Percentiles rank a stretch among this genome's conserved stretches.
Evolutionary conservation across 2,888 invertebrate species (phyloP).

Genomic region (Hedya salicella): DNA sequence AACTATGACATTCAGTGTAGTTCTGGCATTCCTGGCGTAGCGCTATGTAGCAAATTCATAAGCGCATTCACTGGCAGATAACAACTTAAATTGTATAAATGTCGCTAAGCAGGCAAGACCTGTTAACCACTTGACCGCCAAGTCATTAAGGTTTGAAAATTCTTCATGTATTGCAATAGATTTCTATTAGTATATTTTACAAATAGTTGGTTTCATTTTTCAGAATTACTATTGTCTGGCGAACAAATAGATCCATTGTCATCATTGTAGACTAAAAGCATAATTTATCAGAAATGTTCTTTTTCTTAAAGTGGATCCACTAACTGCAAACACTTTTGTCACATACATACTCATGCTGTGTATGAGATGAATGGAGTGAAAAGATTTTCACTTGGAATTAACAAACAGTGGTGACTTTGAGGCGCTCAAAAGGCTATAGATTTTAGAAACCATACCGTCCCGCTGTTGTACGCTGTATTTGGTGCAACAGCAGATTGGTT

Average conservation of each 20-base stretch:
- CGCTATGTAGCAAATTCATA: constrained; percentile 26
- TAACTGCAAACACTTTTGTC: too few species aligned
- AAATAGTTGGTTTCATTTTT: too few species aligned
- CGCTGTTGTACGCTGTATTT: constrained; percentile 66
- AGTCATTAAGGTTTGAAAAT: neutral
- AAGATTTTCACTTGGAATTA: too few species aligned
- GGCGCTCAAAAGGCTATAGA: constrained; percentile 45
- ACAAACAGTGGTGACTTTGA: neutral
- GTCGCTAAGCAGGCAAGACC: constrained; percentile 35
- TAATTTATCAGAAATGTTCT: too few species aligned
- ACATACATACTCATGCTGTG: too few species aligned
- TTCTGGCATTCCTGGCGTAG: constrained; percentile 8
- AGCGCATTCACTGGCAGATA: constrained; percentile 30
- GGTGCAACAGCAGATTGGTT: constrained; percentile 55
- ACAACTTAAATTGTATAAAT: constrained; percentile 5
- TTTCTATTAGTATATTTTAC: too few species aligned
- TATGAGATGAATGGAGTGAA: too few species aligned
- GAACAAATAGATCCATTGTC: too few species aligned
- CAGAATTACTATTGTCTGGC: too few species aligned
- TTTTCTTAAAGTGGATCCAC: too few species aligned
- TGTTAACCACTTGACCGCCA: constrained; percentile 27
- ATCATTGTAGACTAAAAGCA: too few species aligned
- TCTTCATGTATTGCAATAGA: too few species aligned
- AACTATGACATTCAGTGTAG: neutral
- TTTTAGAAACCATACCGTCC: constrained; percentile 63